These are phyloP conservation scores for Heterocephalus glaber DNA, from an alignment of 2,113 vertebrate species.

Conservation along the genomic window DNA sequence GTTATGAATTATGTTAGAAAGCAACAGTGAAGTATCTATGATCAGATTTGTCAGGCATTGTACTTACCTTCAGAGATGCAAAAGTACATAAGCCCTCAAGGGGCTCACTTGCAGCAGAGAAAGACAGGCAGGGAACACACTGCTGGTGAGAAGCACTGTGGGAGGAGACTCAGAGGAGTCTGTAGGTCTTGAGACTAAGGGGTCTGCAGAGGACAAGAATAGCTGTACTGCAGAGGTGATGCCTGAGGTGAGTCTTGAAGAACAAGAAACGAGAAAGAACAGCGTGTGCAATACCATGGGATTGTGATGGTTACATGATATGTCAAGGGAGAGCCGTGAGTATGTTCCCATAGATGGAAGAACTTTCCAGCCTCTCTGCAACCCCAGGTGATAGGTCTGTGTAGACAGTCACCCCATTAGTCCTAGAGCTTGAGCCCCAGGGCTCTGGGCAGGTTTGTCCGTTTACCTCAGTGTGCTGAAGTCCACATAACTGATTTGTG, in stretches of 20 bases:
- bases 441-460: background rate
- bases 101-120: background rate
- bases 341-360: background rate
- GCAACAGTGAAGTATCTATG: background rate
- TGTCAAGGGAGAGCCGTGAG: background rate
- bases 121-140: background rate
- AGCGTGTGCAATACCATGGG: background rate
- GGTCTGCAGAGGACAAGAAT: background rate
- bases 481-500: background rate
- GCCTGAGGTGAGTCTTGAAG: no score
- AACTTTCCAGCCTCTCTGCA: background rate
- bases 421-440: background rate
- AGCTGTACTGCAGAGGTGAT: background rate
- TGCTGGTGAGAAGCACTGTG: background rate
- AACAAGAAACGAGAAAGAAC: background rate
- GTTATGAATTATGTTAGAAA: slow-evolving; percentile 28
- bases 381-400: background rate
- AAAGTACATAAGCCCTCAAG: background rate
- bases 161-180: background rate
- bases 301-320: background rate
- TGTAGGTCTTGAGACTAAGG: background rate
- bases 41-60: background rate
- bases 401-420: no score
- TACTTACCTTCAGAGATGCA: background rate
- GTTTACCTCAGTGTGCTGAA: background rate